These are phyloP conservation scores for Hyles lineata DNA, from an alignment of 2,888 invertebrate genomes.

Conservation along the genomic window DNA sequence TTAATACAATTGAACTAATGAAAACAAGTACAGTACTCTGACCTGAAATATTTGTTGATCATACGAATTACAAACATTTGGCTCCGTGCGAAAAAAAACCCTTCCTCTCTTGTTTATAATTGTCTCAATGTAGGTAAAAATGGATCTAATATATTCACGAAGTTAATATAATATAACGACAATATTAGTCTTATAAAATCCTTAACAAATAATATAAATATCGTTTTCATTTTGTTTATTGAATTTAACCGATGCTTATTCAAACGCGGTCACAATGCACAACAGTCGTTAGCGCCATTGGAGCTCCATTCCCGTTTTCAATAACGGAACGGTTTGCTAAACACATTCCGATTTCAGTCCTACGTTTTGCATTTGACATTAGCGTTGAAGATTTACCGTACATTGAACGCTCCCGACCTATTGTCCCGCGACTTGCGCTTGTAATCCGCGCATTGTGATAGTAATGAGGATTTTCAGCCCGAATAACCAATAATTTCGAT, in stretches of 20 bases:
- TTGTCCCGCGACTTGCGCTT: constrained; percentile 16
- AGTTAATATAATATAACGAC: not conserved
- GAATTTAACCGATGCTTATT: not conserved
- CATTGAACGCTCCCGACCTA: not conserved
- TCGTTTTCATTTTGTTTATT: not conserved
- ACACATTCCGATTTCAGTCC: constrained; percentile 35
- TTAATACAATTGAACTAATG: too few relatives aligned
- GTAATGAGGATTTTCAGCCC: constrained; percentile 22
- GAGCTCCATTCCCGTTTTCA: constrained; percentile 47
- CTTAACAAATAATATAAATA: not conserved
- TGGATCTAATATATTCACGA: too few relatives aligned
- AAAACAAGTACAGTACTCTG: too few relatives aligned
- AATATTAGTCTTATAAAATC: not conserved
- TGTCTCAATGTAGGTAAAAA: too few relatives aligned
- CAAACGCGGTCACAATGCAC: not conserved
- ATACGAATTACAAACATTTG: too few relatives aligned
- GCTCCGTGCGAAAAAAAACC: too few relatives aligned
- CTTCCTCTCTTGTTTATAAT: too few relatives aligned
- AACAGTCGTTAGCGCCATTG: constrained; percentile 38
- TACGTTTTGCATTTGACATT: constrained; percentile 37
- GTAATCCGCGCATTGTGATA: constrained; percentile 24
- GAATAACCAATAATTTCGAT: constrained; percentile 42
- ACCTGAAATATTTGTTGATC: too few relatives aligned
- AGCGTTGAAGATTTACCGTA: constrained; percentile 34
- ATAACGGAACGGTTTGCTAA: constrained; percentile 51